Evolutionary conservation across 2,113 vertebrate species (phyloP).

Genomic region (Limanda limanda): DNA sequence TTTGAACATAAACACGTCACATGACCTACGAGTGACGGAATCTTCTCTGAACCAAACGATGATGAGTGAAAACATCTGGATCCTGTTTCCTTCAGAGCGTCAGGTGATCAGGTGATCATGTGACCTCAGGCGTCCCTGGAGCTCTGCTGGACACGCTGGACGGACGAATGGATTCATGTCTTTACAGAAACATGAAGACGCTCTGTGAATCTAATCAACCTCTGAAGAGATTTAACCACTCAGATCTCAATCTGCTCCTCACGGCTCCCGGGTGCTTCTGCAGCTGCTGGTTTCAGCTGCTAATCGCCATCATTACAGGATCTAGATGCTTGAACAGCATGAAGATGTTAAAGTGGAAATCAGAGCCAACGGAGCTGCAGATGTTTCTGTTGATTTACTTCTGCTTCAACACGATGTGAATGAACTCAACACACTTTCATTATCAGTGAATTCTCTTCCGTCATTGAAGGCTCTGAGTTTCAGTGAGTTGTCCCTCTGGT

Average conservation of each 20-base stretch:
- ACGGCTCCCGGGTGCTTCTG: background rate
- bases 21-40: no score
- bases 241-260: constrained; percentile 1
- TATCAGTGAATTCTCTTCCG: no score
- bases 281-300: background rate
- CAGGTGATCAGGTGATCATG: background rate
- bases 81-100: no score
- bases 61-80: background rate
- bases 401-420: no score
- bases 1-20: no score
- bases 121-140: background rate
- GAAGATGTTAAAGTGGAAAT: background rate
- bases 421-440: no score
- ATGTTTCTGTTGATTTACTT: background rate
- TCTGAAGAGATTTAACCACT: background rate
- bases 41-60: background rate
- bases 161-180: background rate
- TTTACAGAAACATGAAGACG: background rate
- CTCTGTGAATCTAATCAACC: background rate
- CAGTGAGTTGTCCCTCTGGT: no score
- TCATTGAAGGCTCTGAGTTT: no score
- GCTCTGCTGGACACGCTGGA: background rate
- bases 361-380: no score
- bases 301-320: background rate
- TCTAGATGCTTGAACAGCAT: background rate